These are phyloP conservation scores for Microctonus brassicae DNA, from an alignment of 2,888 invertebrate species.

Conservation along the genomic window DNA sequence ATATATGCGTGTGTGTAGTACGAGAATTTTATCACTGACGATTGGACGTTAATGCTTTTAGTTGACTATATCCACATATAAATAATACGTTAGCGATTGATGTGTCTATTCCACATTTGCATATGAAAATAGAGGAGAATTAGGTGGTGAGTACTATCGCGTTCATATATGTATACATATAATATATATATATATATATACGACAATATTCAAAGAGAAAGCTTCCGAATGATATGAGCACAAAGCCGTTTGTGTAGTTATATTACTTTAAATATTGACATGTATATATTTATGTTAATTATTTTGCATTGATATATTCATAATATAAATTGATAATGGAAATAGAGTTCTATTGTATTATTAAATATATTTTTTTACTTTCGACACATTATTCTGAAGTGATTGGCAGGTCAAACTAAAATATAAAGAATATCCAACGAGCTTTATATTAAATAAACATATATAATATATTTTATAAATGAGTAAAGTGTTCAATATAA, in stretches of 20 bases:
- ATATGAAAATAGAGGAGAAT: constrained; percentile 62
- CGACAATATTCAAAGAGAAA: neutral
- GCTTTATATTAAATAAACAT: neutral
- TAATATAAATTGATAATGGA: neutral
- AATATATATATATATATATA: neutral
- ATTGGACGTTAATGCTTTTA: constrained; percentile 20
- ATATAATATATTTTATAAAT: constrained; percentile 18
- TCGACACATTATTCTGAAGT: neutral
- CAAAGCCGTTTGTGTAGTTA: neutral
- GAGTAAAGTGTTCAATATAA: neutral
- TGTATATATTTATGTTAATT: neutral
- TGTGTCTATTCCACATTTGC: constrained; percentile 54
- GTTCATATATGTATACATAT: neutral
- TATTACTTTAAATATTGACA: neutral
- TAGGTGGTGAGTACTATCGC: constrained; percentile 48
- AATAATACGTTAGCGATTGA: neutral
- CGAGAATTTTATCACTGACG: constrained; percentile 1
- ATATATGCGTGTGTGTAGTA: neutral
- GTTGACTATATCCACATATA: neutral
- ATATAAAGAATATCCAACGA: neutral
- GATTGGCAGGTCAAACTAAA: neutral
- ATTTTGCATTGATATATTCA: neutral
- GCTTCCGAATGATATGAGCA: neutral
- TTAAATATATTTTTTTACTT: neutral
- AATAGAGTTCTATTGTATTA: neutral